Evolutionary conservation across 2,888 invertebrate species (phyloP).

Genomic region (Molanna angustata): DNA sequence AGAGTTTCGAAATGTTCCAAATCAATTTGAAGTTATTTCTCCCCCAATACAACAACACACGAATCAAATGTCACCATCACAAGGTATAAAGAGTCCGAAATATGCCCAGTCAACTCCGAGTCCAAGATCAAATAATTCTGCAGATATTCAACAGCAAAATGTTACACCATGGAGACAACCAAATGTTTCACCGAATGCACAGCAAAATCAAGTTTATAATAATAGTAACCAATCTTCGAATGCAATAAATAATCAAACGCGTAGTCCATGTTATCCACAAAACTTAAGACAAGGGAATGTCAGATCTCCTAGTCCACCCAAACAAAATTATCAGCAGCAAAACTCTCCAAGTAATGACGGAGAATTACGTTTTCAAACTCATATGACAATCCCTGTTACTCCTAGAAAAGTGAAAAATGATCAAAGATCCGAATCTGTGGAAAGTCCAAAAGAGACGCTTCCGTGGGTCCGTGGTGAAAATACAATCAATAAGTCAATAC

Average conservation of each 20-base stretch:
- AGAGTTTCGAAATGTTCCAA: conserved; percentile 48
- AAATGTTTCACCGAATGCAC: conserved; percentile 40
- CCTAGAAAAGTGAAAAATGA: conserved; percentile 45
- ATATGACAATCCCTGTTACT: conserved; percentile 52
- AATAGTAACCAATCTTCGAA: conserved; percentile 19
- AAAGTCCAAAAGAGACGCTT: conserved; percentile 49
- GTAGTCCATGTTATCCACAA: conserved; percentile 13
- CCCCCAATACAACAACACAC: conserved; percentile 36
- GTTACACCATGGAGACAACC: conserved; percentile 31
- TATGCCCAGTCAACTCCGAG: conserved; percentile 35
- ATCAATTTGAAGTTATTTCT: conserved; percentile 21
- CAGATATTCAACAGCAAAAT: conserved; percentile 7
- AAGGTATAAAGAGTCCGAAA: conserved; percentile 36
- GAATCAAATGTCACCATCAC: conserved; percentile 37
- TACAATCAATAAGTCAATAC: conserved; percentile 21
- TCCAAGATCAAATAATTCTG: conserved; percentile 17
- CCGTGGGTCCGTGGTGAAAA: conserved; percentile 47
- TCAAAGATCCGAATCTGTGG: conserved; percentile 39
- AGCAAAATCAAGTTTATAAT: conserved; percentile 41
- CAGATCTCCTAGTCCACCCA: conserved; percentile 20
- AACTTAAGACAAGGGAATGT: conserved; percentile 1
- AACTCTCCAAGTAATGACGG: conserved; percentile 36
- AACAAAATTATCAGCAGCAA: conserved; percentile 34
- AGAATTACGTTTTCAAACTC: conserved; percentile 48
- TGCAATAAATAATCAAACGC: conserved; percentile 9